These are phyloP conservation scores for Styela clava DNA, from an alignment of 23 tunicate genomes.

Conservation along the genomic window DNA sequence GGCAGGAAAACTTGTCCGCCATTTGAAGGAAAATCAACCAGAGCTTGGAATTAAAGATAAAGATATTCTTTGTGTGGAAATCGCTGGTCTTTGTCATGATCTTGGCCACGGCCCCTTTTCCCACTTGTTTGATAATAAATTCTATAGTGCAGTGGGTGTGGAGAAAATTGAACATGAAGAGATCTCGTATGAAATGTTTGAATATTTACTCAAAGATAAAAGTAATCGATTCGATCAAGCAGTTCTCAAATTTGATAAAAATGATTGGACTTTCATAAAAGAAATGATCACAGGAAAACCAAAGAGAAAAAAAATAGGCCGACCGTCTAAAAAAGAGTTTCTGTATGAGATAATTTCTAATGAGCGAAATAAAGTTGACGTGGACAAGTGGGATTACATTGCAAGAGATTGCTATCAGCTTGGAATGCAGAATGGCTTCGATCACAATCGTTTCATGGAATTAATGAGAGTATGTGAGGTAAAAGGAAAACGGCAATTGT, in stretches of 20 bases:
- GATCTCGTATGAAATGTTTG: conserved; percentile 32
- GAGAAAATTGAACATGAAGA: conserved; percentile 59
- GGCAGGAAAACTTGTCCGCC: conserved; percentile 57
- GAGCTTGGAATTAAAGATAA: conserved; percentile 24
- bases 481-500: conserved; percentile 44
- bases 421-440: conserved; percentile 72
- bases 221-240: neutral
- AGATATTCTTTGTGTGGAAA: conserved; percentile 69
- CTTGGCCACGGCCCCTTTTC: conserved; percentile 94
- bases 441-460: conserved; percentile 59
- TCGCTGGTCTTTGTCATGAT: conserved; percentile 83
- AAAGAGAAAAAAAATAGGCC: neutral
- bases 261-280: conserved; percentile 36
- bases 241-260: conserved; percentile 9
- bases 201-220: conserved; percentile 31
- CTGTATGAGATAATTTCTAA: conserved; percentile 82
- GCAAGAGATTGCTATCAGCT: conserved; percentile 86
- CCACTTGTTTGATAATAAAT: conserved; percentile 72
- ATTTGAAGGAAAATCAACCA: conserved; percentile 39
- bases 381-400: conserved; percentile 92
- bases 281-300: conserved; percentile 74
- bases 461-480: conserved; percentile 39
- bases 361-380: conserved; percentile 68
- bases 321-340: conserved; percentile 28
- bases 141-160: conserved; percentile 16